These are phyloP conservation scores for Diploscapter pachys DNA, from an alignment of 1,140 invertebrate species.

Conservation along the genomic window DNA sequence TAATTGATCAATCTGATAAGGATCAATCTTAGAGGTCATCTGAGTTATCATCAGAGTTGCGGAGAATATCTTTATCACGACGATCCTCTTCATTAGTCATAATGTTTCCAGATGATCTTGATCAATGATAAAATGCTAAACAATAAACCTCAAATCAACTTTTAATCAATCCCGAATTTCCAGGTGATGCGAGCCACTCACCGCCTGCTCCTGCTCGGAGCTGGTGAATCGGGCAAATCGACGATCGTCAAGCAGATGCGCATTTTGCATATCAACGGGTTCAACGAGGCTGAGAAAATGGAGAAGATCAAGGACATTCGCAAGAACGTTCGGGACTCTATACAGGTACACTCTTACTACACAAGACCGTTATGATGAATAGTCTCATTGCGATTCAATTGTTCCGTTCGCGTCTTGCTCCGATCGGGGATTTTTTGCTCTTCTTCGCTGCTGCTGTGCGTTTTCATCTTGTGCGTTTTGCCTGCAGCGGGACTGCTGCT, in stretches of 20 bases:
- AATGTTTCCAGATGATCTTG: background rate
- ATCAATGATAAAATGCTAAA: background rate
- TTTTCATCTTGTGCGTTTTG: too few species aligned
- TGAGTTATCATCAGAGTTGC: constrained; percentile 76
- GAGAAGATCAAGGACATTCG: constrained; percentile 99
- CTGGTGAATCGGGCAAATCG: constrained; percentile 96
- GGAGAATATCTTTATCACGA: constrained; percentile 73
- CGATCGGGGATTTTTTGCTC: too few species aligned
- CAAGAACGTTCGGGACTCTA: constrained; percentile 98
- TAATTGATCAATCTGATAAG: too few species aligned
- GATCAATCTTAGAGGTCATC: too few species aligned
- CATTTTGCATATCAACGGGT: constrained; percentile 90
- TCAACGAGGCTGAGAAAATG: constrained; percentile 77
- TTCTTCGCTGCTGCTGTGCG: too few species aligned
- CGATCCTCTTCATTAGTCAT: constrained; percentile 1
- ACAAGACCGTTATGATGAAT: too few species aligned
- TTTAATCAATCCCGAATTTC: constrained; percentile 8
- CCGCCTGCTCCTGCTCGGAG: constrained; percentile 63
- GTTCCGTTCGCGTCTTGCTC: too few species aligned
- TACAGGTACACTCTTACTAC: constrained; percentile 75
- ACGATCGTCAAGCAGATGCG: constrained; percentile 99
- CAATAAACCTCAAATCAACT: background rate
- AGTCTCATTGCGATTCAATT: too few species aligned
- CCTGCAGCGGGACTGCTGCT: too few species aligned
- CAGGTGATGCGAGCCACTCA: constrained; percentile 50